Base-by-base conservation (phyloP, 2,797 vertebrate species). In the Catharus ustulatus region DNA sequence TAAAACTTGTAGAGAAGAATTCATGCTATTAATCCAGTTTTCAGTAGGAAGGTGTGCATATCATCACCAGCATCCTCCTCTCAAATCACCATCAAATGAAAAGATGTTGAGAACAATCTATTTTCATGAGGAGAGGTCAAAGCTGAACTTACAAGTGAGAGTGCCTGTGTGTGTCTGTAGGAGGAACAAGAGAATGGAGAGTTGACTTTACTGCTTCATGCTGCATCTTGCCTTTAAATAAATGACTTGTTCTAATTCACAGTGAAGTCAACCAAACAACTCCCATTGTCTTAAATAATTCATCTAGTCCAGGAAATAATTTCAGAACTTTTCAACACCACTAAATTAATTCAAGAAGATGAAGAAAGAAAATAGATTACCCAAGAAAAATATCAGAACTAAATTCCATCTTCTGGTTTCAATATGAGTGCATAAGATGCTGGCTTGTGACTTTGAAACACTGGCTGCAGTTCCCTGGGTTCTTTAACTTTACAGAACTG, bases 321-420 rank as follows among this genome's bases (percentile, higher is more conserved):
- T 89, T 89, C 79, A 87, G 66, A 93, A 83, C 78, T 89, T 95
- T 96, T 95, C 95, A 95, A 59, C 92, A 69, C 68, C 43, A 59
- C 55, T 69, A 91, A 91, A 96, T 94, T 72, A 89, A 80, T 85
- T 91, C 92, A 91, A 94, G 75, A 87, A 74, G 46, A 76, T 22
- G 43, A 89, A 89, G 68, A 87, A 83, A 85, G 81, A 74, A 84
- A 90, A 93, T 4, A 73, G 38, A 83, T 78, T 72, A 75, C 29
- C 43, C 84, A 77, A 63, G 62, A 27, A 93, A 80, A 87, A 80
- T 34, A 77, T 32, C 62, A 66, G 73, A 93, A 77, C 13, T 92
- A 21, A 92, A 86, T 87, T 77, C 46, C 51, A 23, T 46, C 36
- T 91, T 91, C 92, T 91, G 82, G 23, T 78, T 95, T 89, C 78